phyloP scores from a whole-genome alignment of 2,888 invertebrate genomes.

The Meloe dianella region DNA sequence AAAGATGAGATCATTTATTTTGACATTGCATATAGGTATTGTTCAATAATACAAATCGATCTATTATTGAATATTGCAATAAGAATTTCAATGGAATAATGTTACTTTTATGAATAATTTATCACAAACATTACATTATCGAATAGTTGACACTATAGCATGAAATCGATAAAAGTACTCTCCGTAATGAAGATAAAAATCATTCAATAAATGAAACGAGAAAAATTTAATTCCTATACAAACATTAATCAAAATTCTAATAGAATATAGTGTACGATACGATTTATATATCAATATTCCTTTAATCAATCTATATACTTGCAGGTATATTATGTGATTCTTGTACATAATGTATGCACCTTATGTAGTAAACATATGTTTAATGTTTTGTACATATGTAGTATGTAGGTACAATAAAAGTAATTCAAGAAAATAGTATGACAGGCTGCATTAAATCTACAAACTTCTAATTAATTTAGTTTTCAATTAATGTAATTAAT shows the following conservation, averaged over 20 bases:
- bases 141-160: conserved; percentile 19
- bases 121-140: background rate
- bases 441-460: conserved; percentile 38
- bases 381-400: conserved; percentile 37
- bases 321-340: background rate
- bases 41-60: background rate
- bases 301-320: background rate
- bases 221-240: conserved; percentile 7
- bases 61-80: background rate
- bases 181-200: conserved; percentile 12
- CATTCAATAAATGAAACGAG: conserved; percentile 1
- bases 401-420: conserved; percentile 42
- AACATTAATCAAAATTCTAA: conserved; percentile 14
- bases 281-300: background rate
- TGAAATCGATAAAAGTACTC: conserved; percentile 11
- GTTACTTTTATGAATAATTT: background rate
- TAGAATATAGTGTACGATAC: background rate
- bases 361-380: conserved; percentile 22
- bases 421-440: conserved; percentile 48
- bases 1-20: conserved; percentile 33
- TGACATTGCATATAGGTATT: conserved; percentile 17
- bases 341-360: background rate
- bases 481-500: conserved; percentile 42
- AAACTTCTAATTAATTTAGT: conserved; percentile 43
- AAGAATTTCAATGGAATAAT: background rate